Evolutionary conservation across 1,140 invertebrate genomes (phyloP), one percentile per base, ranked within the genome.

Genomic region (Battus philenor): DNA sequence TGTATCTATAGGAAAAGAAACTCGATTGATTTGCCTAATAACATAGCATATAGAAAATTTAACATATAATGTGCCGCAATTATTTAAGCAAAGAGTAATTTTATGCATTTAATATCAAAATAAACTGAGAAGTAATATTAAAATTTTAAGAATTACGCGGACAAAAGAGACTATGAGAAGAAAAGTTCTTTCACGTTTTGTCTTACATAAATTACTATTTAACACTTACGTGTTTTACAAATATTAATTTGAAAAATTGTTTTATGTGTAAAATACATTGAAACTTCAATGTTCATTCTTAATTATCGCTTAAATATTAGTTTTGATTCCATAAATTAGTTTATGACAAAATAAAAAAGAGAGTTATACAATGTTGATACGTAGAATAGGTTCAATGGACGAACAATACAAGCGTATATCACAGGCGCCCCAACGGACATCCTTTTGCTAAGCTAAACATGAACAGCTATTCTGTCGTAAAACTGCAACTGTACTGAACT

Each of bases 361-460:
- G 32, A 43, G 49, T 22, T 44, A 44, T 48, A 50, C 47, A 54
- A 47, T 31, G 38, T 29, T 41, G 54, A 54, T 62, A 63, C 43
- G 59, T 59, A 60, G 44, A 65, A 39, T 59, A 70, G 67, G 70
- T 71, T 73, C 58, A 76, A 72, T 82, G 80, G 80, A 84, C 80
- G 78, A 79, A 78, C 58, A 57, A 71, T 77, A 72, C 61, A 84
- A 84, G 80, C 80, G 80, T 84, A 82, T 82, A 80, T 81, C 75
- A 81, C 74, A 76, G 69, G 69, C 54, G 71, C 74, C 75, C 54
- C 49, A 47, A 44, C 36, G 54, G 73, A 68, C 62, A 68, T 72
- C 72, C 54, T 50, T 60, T 65, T 63, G 68, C 68, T 81, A 74
- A 76, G 63, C 69, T 74, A 76, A 57, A 57, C 41, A 44, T 62